Conservation (phyloP, 2,888 invertebrate species). For the Beris chalybata region DNA sequence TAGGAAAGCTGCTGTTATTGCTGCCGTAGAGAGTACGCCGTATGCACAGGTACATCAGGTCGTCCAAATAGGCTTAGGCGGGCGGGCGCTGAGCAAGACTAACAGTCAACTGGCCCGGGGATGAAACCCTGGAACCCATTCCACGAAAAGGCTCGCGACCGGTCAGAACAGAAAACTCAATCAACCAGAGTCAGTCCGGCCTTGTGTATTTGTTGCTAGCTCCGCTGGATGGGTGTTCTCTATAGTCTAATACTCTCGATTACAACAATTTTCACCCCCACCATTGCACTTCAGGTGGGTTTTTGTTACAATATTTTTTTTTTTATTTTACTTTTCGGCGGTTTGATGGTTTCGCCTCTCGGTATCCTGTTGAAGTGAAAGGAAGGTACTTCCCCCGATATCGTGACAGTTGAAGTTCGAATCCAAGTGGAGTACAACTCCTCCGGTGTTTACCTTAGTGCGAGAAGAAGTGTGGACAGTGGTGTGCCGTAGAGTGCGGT, state of each 20-base stretch:
- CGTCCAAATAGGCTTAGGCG: conserved; percentile 16
- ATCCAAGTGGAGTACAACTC: conserved; percentile 23
- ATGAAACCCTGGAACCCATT: conserved; percentile 8
- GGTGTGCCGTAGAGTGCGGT: too few species aligned
- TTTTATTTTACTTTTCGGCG: too few species aligned
- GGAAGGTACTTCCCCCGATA: neutral
- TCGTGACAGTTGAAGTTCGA: conserved; percentile 2
- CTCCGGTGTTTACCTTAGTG: conserved; percentile 28
- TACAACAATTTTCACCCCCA: too few species aligned
- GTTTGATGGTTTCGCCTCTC: too few species aligned
- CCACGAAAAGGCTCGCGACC: conserved; percentile 22
- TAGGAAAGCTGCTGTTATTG: conserved; percentile 19
- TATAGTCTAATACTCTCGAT: too few species aligned
- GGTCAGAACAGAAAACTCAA: conserved; percentile 9
- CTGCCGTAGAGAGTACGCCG: conserved; percentile 22
- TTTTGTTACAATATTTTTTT: too few species aligned
- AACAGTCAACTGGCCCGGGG: conserved; percentile 6
- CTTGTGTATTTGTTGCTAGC: neutral
- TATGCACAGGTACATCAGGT: conserved; percentile 5
- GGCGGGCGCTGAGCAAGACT: conserved; percentile 17
- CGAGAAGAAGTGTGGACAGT: conserved; percentile 17
- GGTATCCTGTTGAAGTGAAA: conserved; percentile 5
- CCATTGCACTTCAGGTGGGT: too few species aligned
- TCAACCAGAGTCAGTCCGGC: neutral
- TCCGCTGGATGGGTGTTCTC: too few species aligned